Base-by-base conservation (phyloP, 2,888 invertebrate species). In the Lycocerus yunnanus region DNA sequence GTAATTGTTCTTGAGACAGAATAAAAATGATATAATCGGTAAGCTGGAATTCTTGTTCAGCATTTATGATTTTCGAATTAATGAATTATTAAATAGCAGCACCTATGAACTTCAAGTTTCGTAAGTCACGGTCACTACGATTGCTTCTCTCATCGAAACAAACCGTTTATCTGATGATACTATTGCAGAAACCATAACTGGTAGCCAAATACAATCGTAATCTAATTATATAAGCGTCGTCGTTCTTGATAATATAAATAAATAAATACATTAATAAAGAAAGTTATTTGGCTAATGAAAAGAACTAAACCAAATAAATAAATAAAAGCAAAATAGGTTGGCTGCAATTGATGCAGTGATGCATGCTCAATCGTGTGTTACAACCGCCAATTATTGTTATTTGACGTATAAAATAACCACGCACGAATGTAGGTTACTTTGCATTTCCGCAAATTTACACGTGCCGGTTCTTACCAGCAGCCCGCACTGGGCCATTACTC, bases 391-490 rank as follows among this genome's bases (percentile, higher is more conserved):
- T 71, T 71, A 71, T 65, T 43, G 43, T 43, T 43, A 43, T 43
- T 43, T 43, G 5, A 6, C 43, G 43, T 43, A 43, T 43, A n/a
- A 43, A 66, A 65, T 15, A 10, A 61, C 58, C 65, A 58, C 58
- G 58, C 63, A 63, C 43, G 18, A 71, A 71, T 63, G 65, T 66
- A 43, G 70, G 70, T 66, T 66, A 24, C 65, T 69, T 71, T 71
- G 70, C 70, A 63, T 71, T 71, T 71, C 70, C 70, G 70, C 66
- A 71, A 71, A 71, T 71, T 65, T 71, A 65, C 70, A 71, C 70
- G 70, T 71, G 70, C 58, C 61, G 15, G 18, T 65, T 65, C 58
- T 71, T 58, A 58, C 27, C 66, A 27, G 15, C 14, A 15, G 20
- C 21, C 15, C 18, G 69, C 20, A 14, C 13, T 20, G 14, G 61